Base-by-base conservation (phyloP, 1,140 invertebrate genomes). In the Maconellicoccus hirsutus region DNA sequence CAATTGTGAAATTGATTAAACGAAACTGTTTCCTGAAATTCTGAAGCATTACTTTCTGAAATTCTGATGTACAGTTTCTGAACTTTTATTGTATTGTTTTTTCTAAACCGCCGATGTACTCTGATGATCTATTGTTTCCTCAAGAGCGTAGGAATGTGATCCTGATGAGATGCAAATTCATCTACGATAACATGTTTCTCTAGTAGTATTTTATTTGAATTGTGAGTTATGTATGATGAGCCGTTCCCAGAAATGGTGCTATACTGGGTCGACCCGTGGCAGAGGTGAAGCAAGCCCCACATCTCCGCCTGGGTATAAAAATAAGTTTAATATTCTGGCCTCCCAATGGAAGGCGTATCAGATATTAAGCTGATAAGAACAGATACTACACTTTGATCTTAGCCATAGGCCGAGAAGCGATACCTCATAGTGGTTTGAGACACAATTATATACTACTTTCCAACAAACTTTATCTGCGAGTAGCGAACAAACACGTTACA, bases 321-420 rank as follows among this genome's bases (percentile, higher is more conserved):
- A 79, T 79, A 75, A 83, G 82, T 81, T 84, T 84, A 85, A 85
- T 84, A 84, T 83, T 77, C 80, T 82, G 82, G 81, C 78, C 78
- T 78, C 79, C 78, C 82, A 77, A 83, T 85, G 80, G 79, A 78
- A 66, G 78, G 79, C 81, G 82, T 84, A 84, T 83, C 83, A 85
- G 83, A 85, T 84, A 83, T 84, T 85, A 84, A 85, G 82, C 84
- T 84, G 82, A 84, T 84, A 84, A 85, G 83, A 85, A 85, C 83
- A 84, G 82, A 85, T 78, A 79, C 69, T 72, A 70, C 71, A 71
- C 70, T 71, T 71, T 71, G 70, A 71, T 71, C 70, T 71, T 52
- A 71, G 70, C 70, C 70, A 71, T 63, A 71, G 70, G 70, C 70
- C 33, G 70, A 71, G 70, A 71, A 71, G 70, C 70, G 70, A 71